Percentiles rank a stretch among this genome's conserved stretches.
Conservation (phyloP, 2,888 invertebrate genomes). For the Drosophila nigritarsus region DNA sequence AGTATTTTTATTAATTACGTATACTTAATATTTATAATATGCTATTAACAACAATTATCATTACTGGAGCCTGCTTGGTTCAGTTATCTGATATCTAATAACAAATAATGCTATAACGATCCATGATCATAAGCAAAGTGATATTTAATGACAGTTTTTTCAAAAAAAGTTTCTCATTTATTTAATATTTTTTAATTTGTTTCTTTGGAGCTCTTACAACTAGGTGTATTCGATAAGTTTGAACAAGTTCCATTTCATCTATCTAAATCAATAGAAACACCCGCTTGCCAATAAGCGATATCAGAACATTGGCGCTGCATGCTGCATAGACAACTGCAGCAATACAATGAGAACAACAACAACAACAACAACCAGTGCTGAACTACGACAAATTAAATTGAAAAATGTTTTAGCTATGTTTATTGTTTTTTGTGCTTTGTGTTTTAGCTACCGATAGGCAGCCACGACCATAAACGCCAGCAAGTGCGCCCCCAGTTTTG, state of each 20-base stretch:
- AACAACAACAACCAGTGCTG: slow-evolving; percentile 18
- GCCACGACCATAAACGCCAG: slow-evolving; percentile 59
- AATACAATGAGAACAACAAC: slow-evolving; percentile 50
- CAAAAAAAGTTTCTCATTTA: no score
- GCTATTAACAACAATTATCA: no score
- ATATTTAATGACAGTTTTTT: neutral
- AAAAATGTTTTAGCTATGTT: slow-evolving; percentile 48
- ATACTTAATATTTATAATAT: neutral
- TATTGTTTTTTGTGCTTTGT: slow-evolving; percentile 23
- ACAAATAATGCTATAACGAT: neutral
- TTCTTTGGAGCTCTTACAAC: neutral
- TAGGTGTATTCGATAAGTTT: neutral
- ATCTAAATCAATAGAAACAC: slow-evolving; percentile 10
- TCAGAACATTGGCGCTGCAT: slow-evolving; percentile 13
- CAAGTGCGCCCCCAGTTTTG: slow-evolving; percentile 33
- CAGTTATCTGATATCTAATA: neutral
- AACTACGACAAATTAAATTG: slow-evolving; percentile 61
- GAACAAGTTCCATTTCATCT: neutral
- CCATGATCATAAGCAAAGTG: neutral
- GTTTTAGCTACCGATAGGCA: slow-evolving; percentile 55
- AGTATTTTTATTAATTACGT: neutral
- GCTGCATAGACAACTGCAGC: slow-evolving; percentile 36
- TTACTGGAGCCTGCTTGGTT: neutral
- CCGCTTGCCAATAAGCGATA: slow-evolving; percentile 20
- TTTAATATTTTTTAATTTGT: neutral